phyloP scores from a whole-genome alignment of 2,113 vertebrate species.

The Pelvicachromis taeniatus region DNA sequence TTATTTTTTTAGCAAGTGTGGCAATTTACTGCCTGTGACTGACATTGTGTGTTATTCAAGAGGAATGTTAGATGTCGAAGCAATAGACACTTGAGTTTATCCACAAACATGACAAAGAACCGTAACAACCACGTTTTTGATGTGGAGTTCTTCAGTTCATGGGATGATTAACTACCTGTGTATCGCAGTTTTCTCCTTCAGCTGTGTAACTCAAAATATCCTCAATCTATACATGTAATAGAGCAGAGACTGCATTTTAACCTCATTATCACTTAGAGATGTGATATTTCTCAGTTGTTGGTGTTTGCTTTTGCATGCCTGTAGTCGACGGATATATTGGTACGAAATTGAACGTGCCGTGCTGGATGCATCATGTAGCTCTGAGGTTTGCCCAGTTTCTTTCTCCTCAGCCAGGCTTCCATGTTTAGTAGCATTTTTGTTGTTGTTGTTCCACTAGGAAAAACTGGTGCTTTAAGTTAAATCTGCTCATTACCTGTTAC shows the following conservation, averaged over 20 bases:
- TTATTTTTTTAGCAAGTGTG: background rate
- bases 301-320: slow-evolving; percentile 54
- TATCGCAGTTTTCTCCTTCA: background rate
- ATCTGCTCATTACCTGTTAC: background rate
- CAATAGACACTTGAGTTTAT: slow-evolving; percentile 35
- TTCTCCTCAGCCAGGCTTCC: background rate
- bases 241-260: slow-evolving; percentile 14
- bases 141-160: background rate
- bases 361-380: slow-evolving; percentile 47
- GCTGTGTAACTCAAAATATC: slow-evolving; percentile 28
- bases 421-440: slow-evolving; percentile 18
- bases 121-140: background rate
- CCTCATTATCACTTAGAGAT: slow-evolving; percentile 3
- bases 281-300: slow-evolving; percentile 1
- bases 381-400: background rate
- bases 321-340: background rate
- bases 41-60: slow-evolving; percentile 6
- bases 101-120: slow-evolving; percentile 2
- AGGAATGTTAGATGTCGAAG: slow-evolving; percentile 45
- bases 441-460: background rate
- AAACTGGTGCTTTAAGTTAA: slow-evolving; percentile 25
- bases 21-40: slow-evolving; percentile 31
- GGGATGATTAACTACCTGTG: background rate
- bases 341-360: background rate
- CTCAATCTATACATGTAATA: background rate